Evolutionary conservation across 2,113 vertebrate species (phyloP), one percentile per base, ranked within the genome.

Genomic region (Callipepla californica): DNA sequence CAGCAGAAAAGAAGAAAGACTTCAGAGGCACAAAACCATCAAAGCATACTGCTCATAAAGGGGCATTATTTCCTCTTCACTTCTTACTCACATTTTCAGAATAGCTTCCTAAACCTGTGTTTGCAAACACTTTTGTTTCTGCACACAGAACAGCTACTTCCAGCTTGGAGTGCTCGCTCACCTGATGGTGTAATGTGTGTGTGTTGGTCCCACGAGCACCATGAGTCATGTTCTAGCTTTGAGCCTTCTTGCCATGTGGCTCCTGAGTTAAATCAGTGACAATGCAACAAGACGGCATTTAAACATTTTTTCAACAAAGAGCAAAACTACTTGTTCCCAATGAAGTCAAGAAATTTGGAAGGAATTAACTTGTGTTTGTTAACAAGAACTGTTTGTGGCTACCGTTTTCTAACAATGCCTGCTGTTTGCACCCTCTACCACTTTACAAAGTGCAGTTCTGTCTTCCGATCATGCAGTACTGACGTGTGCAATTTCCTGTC

Each of bases 1-100:
- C 98, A 98, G 95, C 95, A 95, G 91, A 94, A 96, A 92, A 94
- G 92, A 83, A 93, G 97, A 98, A 97, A 95, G 97, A 85, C 70
- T 87, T 88, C 18, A 66, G 77, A 84, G 98, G 96, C 97, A 87
- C 81, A 75, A 96, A 98, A 97, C 75, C 63, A 55, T 85, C 90
- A 79, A 57, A 94, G 87, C 78, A 89, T 48, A 47, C 6, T 0
- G 0, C 34, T 94, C 92, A 90, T 85, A 82, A 53, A 92, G 42
- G 26, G 50, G 25, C 42, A 77, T 26, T 23, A 77, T 91, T 87
- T 92, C 76, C 89, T 91, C 89, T 93, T 28, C 1, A 23, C 61
- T 55, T 85, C 90, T 89, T 63, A 74, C 70, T 48, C 28, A 80
- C 51, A 53, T 83, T 92, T 95, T 83, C 7, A 1, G 79, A 91